phyloP scores from a whole-genome alignment of 2,888 invertebrate genomes.

The Aethes cnicana region DNA sequence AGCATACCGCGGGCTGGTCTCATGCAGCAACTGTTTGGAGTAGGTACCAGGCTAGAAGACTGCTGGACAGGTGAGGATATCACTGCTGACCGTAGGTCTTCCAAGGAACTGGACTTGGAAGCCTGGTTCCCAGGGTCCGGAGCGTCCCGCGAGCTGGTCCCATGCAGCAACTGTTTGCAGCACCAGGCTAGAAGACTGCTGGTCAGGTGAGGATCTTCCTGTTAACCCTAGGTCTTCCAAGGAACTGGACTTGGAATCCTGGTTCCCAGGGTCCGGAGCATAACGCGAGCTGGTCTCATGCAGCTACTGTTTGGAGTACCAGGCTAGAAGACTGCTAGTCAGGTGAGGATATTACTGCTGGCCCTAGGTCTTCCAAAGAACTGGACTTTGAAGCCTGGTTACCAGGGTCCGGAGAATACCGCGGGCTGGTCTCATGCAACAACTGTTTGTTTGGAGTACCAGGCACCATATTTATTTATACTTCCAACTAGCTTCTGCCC shows the following conservation, averaged over 20 bases:
- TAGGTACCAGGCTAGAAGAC: conserved; percentile 95
- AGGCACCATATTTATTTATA: too few species aligned
- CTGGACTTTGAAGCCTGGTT: conserved; percentile 99
- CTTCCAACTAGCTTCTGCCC: too few species aligned
- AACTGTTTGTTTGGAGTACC: conserved; percentile 99
- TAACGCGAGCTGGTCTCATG: conserved; percentile 99
- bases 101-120: conserved; percentile 98
- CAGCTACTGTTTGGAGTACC: conserved; percentile 99
- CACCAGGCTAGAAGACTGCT: conserved; percentile 95
- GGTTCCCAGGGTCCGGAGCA: conserved; percentile 98
- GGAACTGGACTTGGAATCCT: conserved; percentile 98
- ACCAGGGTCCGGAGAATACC: conserved; percentile 96
- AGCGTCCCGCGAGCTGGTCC: conserved; percentile 98
- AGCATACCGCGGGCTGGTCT: conserved; percentile 98
- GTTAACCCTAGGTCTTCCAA: too few species aligned
- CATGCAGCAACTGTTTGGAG: conserved; percentile 99
- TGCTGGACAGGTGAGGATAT: conserved; percentile 88
- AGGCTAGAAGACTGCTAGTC: conserved; percentile 92
- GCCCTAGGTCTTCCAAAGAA: too few species aligned
- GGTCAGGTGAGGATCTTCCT: conserved; percentile 88
- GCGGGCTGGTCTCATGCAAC: conserved; percentile 99
- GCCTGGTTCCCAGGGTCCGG: conserved; percentile 99
- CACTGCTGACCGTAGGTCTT: conserved; percentile 99
- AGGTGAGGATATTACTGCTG: too few species aligned
- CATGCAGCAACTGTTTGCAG: conserved; percentile 99